phyloP scores from a whole-genome alignment of 2,888 invertebrate genomes.

The Acrocyrtus sp. region DNA sequence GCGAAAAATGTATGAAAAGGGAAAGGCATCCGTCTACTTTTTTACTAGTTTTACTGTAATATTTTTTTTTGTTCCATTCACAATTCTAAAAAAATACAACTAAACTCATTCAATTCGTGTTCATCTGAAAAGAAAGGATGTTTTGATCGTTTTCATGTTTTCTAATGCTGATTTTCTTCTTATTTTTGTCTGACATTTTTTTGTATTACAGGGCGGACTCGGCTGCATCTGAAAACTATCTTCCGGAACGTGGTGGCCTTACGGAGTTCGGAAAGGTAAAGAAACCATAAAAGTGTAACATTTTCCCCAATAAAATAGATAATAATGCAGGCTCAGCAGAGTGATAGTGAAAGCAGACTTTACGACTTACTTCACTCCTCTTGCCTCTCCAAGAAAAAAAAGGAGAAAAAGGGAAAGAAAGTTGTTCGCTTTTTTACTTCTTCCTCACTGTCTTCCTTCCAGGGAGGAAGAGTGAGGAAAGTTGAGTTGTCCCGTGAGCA shows the following conservation, averaged over 20 bases:
- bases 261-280: constrained; percentile 63
- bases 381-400: constrained; percentile 8
- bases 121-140: too few relatives aligned
- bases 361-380: constrained; percentile 37
- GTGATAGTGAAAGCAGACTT: constrained; percentile 44
- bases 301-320: constrained; percentile 49
- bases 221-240: constrained; percentile 61
- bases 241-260: constrained; percentile 63
- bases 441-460: constrained; percentile 4
- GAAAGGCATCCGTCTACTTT: constrained; percentile 30
- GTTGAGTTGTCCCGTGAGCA: too few relatives aligned
- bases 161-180: background rate
- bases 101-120: too few relatives aligned
- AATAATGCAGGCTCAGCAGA: constrained; percentile 47
- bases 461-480: constrained; percentile 9
- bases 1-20: too few relatives aligned
- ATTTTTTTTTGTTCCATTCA: too few relatives aligned
- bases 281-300: constrained; percentile 7
- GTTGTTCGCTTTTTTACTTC: background rate
- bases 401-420: constrained; percentile 2
- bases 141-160: constrained; percentile 16
- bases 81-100: too few relatives aligned
- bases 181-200: constrained; percentile 11
- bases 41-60: too few relatives aligned
- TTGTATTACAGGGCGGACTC: constrained; percentile 61